Base-by-base conservation (phyloP, 2,888 invertebrate species). In the Megaustenia siamemsis region DNA sequence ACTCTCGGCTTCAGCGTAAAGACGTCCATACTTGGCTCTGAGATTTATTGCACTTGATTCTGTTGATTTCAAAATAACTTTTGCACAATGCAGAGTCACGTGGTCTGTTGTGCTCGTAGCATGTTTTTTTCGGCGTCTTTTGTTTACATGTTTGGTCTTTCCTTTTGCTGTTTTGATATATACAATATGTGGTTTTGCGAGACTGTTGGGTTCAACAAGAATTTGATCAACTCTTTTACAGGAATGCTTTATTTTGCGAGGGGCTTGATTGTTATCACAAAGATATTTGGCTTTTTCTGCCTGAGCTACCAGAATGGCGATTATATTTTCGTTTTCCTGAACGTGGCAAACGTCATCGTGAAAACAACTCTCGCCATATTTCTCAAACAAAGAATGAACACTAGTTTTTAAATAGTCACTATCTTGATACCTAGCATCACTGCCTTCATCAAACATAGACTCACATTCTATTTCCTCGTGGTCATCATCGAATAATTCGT, bases 1-100 rank as follows among this genome's bases (percentile, higher is more conserved):
- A 49, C 86, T 86, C 10, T 76, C 82, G 12, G 86, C 86, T 60
- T 88, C 87, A 6, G 76, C 71, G 32, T 86, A 87, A 2, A 18
- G 21, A 3, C 60, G 40, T 53, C 87, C 88, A 84, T 83, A 88
- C 32, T 21, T 75, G 32, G 81, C 76, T 71, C 69, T 78, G 53
- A 88, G 86, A 12, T 38, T 66, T 24, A 66, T 63, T 40, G 77
- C 71, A 4, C 77, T 76, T 15, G 82, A 78, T n/a, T 88, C 86
- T 38, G 53, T 35, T 3, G 78, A 71, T 43, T 63, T 60, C 8
- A 87, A 8, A 15, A 86, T 77, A 28, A 85, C 80, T 38, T 68
- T 60, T 1, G 79, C 73, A 18, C 60, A 80, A 21, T 82, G 66
- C 24, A 82, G 24, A 40, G 3, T 38, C n/a, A 71, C n/a, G 18